Percentiles rank a stretch among this genome's conserved stretches.
Evolutionary conservation across 2,113 vertebrate genomes (phyloP).

Genomic region (Dasyurus viverrinus): DNA sequence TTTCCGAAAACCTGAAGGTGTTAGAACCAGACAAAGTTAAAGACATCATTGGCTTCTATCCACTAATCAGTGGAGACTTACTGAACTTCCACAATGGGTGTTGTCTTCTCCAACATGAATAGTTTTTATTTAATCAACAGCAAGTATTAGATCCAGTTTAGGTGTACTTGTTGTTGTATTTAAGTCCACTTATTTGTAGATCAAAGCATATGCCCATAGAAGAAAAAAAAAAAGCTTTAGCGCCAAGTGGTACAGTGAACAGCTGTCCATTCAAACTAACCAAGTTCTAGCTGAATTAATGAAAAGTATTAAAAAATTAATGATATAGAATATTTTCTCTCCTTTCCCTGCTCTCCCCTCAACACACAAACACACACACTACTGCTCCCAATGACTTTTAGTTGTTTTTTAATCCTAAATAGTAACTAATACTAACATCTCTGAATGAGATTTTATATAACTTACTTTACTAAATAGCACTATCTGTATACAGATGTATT

Average conservation of each 20-base stretch:
- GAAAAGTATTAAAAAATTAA: not conserved
- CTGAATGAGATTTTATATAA: not conserved
- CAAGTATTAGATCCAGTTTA: conserved; percentile 20
- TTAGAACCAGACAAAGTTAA: conserved; percentile 20
- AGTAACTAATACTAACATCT: not conserved
- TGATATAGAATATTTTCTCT: not conserved
- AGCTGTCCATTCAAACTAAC: not conserved
- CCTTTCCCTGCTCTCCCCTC: not conserved
- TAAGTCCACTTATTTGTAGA: conserved; percentile 31
- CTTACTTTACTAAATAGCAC: not conserved
- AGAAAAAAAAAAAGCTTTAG: conserved; percentile 33
- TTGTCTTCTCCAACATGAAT: not conserved
- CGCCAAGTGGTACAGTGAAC: not conserved
- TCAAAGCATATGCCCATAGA: conserved; percentile 14
- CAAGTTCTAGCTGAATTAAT: not conserved
- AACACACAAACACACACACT: too few species aligned
- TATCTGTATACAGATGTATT: not conserved
- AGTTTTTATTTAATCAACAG: conserved; percentile 35
- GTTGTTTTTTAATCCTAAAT: not conserved
- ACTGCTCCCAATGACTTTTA: not conserved
- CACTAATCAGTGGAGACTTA: not conserved
- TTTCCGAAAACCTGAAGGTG: conserved; percentile 16
- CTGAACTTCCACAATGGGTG: not conserved
- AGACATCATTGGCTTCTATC: not conserved
- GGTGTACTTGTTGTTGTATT: not conserved